These are phyloP conservation scores for Propithecus coquereli DNA, from an alignment of 2,113 vertebrate species.

Conservation along the genomic window DNA sequence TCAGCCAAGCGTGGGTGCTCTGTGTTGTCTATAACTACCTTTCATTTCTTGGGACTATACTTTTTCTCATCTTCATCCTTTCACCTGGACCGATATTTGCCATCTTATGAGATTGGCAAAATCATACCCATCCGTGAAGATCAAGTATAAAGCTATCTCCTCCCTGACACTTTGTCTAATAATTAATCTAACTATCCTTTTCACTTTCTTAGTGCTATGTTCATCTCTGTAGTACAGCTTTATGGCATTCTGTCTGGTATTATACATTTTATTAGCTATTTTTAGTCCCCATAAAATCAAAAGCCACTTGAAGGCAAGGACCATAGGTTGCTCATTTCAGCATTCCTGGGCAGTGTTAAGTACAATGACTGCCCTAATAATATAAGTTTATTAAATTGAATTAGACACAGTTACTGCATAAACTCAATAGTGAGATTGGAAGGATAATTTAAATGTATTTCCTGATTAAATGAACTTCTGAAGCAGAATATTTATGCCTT, in stretches of 20 bases:
- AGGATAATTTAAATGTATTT: conserved; percentile 42
- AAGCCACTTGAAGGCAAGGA: conserved; percentile 19
- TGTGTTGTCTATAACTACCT: background rate
- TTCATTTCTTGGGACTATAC: background rate
- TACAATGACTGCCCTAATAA: background rate
- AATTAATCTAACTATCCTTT: conserved; percentile 1
- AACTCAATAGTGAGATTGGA: conserved; percentile 22
- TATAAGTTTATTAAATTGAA: background rate
- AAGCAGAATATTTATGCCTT: background rate
- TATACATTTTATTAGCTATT: background rate
- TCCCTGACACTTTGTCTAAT: background rate
- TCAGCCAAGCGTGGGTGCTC: background rate
- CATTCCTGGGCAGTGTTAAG: background rate
- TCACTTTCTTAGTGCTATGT: background rate
- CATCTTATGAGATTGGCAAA: background rate
- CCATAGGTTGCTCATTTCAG: background rate
- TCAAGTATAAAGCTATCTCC: background rate
- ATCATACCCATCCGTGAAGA: background rate
- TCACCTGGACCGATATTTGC: background rate
- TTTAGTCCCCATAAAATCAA: conserved; percentile 30
- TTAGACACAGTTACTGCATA: background rate
- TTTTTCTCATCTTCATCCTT: background rate
- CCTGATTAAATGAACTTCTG: background rate
- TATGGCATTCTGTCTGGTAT: background rate
- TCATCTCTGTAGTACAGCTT: background rate